phyloP scores from a whole-genome alignment of 2,113 vertebrate species.

The Poecilia latipinna region DNA sequence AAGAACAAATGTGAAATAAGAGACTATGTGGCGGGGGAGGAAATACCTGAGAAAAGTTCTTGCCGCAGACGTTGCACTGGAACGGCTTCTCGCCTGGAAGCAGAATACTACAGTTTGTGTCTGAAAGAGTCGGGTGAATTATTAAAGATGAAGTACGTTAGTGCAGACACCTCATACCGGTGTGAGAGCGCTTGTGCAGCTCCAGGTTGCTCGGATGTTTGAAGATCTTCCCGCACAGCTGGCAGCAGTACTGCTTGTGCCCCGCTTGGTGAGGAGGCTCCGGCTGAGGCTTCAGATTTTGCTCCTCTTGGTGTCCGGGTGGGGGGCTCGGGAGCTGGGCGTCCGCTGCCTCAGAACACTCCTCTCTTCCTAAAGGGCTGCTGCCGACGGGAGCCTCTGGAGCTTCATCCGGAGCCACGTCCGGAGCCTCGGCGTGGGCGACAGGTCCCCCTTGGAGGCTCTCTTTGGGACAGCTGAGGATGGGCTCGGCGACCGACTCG shows the following conservation, averaged over 20 bases:
- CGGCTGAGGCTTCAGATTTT: conserved; percentile 15
- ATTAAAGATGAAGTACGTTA: background rate
- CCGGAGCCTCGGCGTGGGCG: conserved; percentile 33
- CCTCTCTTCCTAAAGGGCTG: conserved; percentile 57
- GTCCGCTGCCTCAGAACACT: conserved; percentile 41
- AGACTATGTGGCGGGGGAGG: conserved; percentile 10
- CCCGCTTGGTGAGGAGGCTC: conserved; percentile 55
- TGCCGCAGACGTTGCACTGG: conserved; percentile 96
- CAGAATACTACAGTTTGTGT: conserved; percentile 44
- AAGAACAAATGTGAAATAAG: background rate
- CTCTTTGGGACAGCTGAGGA: conserved; percentile 58
- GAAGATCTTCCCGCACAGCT: conserved; percentile 92
- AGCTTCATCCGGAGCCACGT: conserved; percentile 23
- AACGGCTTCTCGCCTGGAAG: conserved; percentile 97
- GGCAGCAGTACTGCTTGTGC: conserved; percentile 88
- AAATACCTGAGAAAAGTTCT: conserved; percentile 96
- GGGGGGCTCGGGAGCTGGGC: conserved; percentile 44
- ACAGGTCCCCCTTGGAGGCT: conserved; percentile 33
- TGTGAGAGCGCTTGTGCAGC: conserved; percentile 95
- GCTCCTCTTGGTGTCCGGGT: conserved; percentile 52
- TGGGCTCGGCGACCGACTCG: conserved; percentile 52
- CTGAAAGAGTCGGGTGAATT: background rate
- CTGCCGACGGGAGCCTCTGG: conserved; percentile 31
- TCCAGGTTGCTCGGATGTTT: conserved; percentile 98
- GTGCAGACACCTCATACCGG: conserved; percentile 79